phyloP scores from a whole-genome alignment of 2,888 invertebrate species.

The Drosophila nr. perissopoda region DNA sequence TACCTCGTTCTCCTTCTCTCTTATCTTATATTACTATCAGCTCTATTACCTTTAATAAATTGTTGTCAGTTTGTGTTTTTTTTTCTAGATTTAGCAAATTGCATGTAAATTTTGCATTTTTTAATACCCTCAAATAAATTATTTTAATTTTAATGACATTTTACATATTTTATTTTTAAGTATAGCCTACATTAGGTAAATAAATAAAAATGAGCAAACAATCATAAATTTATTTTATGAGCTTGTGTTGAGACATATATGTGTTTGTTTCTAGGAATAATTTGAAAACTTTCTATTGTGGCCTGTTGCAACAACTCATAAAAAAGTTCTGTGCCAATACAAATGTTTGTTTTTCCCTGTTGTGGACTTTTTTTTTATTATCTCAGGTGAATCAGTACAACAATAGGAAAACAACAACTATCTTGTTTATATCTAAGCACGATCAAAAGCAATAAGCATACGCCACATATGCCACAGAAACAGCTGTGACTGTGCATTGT shows the following conservation, averaged over 20 bases:
- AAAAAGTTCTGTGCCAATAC: slow-evolving; percentile 10
- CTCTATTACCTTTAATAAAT: too few relatives aligned
- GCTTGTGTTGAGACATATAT: background rate
- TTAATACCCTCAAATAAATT: background rate
- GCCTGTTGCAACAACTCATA: slow-evolving; percentile 20
- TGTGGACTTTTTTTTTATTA: slow-evolving; percentile 6
- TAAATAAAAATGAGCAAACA: background rate
- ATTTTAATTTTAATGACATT: background rate
- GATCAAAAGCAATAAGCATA: slow-evolving; percentile 53
- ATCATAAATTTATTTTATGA: background rate
- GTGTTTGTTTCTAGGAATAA: background rate
- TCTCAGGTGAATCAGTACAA: slow-evolving; percentile 22
- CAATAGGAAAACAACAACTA: slow-evolving; percentile 12
- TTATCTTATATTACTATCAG: background rate
- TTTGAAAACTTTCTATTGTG: slow-evolving; percentile 16
- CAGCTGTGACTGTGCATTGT: slow-evolving; percentile 36
- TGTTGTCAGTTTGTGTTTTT: background rate
- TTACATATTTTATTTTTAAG: background rate
- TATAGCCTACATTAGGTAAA: background rate
- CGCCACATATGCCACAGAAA: slow-evolving; percentile 47
- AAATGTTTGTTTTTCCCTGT: slow-evolving; percentile 23
- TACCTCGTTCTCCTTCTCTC: background rate
- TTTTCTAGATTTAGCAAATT: background rate
- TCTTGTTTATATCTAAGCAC: slow-evolving; percentile 23
- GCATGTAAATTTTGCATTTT: background rate